Evolutionary conservation across 2,797 vertebrate genomes (phyloP).

Genomic region (Eulemur coronatus): DNA sequence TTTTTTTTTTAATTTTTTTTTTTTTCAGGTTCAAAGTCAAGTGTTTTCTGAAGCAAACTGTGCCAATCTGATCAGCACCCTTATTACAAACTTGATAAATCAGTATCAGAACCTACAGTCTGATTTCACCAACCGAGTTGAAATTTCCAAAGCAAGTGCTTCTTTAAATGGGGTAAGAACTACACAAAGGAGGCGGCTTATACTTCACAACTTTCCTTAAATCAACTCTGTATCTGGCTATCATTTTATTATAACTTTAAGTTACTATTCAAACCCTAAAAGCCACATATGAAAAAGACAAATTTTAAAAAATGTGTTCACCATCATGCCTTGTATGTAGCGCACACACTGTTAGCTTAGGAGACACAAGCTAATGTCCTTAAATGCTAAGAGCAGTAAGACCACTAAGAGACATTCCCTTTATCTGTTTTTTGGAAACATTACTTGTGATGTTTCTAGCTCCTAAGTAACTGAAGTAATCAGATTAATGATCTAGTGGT

Average conservation of each 20-base stretch:
- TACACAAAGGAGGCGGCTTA: background rate
- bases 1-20: constrained; percentile 38
- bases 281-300: background rate
- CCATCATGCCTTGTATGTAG: background rate
- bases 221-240: background rate
- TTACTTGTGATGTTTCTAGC: background rate
- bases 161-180: constrained; percentile 94
- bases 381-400: background rate
- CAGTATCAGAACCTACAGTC: constrained; percentile 95
- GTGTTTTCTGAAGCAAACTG: constrained; percentile 97
- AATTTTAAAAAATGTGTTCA: background rate
- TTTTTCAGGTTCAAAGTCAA: constrained; percentile 91
- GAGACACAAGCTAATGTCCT: background rate
- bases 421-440: background rate
- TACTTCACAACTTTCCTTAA: background rate
- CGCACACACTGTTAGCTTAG: background rate
- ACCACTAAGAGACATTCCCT: background rate
- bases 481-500: background rate
- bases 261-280: background rate
- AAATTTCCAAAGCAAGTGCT: constrained; percentile 96
- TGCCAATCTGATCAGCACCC: constrained; percentile 93
- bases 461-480: background rate
- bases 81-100: constrained; percentile 96
- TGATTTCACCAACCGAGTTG: constrained; percentile 91
- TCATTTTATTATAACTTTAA: background rate